phyloP scores from a whole-genome alignment of 2,797 vertebrate genomes.

The Syngnathus rostellatus region DNA sequence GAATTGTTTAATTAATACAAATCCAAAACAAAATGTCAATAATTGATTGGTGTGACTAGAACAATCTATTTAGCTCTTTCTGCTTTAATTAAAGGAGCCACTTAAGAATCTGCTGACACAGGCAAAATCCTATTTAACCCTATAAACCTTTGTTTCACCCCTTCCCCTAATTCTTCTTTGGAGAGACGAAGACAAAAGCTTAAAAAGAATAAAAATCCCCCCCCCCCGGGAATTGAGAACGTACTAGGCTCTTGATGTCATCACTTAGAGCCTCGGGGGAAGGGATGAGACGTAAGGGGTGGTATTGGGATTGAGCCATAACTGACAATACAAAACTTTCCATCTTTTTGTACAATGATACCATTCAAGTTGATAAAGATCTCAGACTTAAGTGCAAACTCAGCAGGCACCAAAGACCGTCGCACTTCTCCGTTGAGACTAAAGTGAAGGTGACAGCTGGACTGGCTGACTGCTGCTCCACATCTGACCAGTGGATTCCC shows the following conservation, averaged over 20 bases:
- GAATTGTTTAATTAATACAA: too few relatives aligned
- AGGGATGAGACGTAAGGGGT: too few relatives aligned
- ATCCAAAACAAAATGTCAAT: neutral
- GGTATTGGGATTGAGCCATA: too few relatives aligned
- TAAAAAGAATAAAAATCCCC: too few relatives aligned
- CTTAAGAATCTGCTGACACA: neutral
- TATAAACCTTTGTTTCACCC: too few relatives aligned
- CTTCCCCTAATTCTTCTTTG: too few relatives aligned
- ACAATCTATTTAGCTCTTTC: neutral
- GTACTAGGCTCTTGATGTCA: too few relatives aligned
- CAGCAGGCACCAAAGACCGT: slow-evolving; percentile 25
- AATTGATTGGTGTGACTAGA: too few relatives aligned
- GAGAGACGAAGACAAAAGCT: too few relatives aligned
- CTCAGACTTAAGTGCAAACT: slow-evolving; percentile 14
- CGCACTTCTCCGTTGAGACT: slow-evolving; percentile 27
- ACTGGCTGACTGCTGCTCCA: slow-evolving; percentile 42
- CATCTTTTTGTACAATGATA: neutral
- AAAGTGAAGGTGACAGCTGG: slow-evolving; percentile 50
- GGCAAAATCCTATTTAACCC: too few relatives aligned
- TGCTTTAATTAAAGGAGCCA: neutral
- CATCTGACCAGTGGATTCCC: slow-evolving; percentile 41
- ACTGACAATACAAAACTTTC: neutral
- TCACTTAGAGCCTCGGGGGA: too few relatives aligned
- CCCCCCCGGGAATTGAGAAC: too few relatives aligned
- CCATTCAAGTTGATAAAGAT: neutral